Conservation (phyloP, 2,113 vertebrate genomes). For the Gymnogyps californianus region DNA sequence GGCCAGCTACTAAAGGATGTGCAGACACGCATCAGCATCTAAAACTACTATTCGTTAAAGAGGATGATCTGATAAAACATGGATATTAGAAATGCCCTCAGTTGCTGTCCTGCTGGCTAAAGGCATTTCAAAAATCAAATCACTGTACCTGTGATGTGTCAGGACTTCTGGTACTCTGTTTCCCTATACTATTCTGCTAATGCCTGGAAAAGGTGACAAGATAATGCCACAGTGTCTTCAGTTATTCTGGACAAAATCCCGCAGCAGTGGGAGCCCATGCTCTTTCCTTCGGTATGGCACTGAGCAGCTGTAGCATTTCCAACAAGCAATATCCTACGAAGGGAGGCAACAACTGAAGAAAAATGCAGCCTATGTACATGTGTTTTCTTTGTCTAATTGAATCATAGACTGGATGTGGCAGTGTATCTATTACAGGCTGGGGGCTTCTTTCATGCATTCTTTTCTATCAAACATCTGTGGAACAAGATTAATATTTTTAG, state of each 20-base stretch:
- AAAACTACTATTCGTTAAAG: not conserved
- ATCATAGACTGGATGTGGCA: not conserved
- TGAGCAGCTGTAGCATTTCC: not conserved
- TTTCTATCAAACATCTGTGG: not conserved
- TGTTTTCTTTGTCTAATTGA: not conserved
- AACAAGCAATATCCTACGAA: not conserved
- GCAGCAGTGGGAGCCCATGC: not conserved
- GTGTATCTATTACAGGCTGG: not conserved
- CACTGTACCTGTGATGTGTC: not conserved
- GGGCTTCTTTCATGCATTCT: not conserved
- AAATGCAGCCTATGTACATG: not conserved
- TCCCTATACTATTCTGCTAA: not conserved
- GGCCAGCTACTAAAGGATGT: not conserved
- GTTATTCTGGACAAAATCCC: not conserved
- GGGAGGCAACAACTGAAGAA: not conserved
- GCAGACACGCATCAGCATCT: not conserved
- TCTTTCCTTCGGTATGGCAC: not conserved
- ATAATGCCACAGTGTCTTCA: not conserved
- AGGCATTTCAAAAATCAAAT: not conserved
- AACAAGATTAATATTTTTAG: slow-evolving; percentile 25
- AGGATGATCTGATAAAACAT: slow-evolving; percentile 3
- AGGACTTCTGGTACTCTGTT: not conserved
- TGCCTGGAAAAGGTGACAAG: not conserved
- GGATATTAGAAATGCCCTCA: not conserved
- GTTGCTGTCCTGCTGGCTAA: not conserved